Percentiles rank a stretch among this genome's conserved stretches.
phyloP scores from a whole-genome alignment of 1,140 invertebrate genomes.

The Cecropterus lyciades region DNA sequence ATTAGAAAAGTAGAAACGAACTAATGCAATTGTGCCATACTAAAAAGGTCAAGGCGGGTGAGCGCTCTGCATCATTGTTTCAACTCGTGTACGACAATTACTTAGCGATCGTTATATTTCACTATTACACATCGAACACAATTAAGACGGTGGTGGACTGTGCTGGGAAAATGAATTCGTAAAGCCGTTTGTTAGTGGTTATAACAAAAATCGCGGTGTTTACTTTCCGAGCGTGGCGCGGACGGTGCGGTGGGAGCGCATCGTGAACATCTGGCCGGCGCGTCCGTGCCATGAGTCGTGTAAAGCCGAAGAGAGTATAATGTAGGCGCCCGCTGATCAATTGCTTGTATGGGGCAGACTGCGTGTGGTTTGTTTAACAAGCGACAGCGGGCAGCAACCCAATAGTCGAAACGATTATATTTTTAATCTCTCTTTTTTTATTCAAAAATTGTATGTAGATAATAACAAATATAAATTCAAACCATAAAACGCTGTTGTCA shows the following conservation, averaged over 20 bases:
- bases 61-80: conserved; percentile 47
- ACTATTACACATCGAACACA: conserved; percentile 25
- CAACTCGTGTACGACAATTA: conserved; percentile 28
- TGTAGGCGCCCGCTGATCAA: conserved; percentile 56
- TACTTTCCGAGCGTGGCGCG: conserved; percentile 41
- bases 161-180: conserved; percentile 16
- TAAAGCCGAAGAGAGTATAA: conserved; percentile 48
- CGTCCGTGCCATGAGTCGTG: conserved; percentile 43
- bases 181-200: conserved; percentile 23
- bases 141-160: not conserved
- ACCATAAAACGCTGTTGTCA: no score
- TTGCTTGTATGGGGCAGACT: conserved; percentile 44
- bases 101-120: conserved; percentile 31
- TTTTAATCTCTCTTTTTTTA: no score
- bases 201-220: conserved; percentile 42
- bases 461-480: no score
- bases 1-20: conserved; percentile 25
- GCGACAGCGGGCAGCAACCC: conserved; percentile 23
- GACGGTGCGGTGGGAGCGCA: conserved; percentile 27
- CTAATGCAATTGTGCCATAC: conserved; percentile 43
- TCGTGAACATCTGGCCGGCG: conserved; percentile 45
- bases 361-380: conserved; percentile 19
- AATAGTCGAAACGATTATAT: no score
- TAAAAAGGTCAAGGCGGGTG: conserved; percentile 53
- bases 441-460: no score